Evolutionary conservation across 2,797 vertebrate species (phyloP).

Genomic region (Chiroxiphia lanceolata): DNA sequence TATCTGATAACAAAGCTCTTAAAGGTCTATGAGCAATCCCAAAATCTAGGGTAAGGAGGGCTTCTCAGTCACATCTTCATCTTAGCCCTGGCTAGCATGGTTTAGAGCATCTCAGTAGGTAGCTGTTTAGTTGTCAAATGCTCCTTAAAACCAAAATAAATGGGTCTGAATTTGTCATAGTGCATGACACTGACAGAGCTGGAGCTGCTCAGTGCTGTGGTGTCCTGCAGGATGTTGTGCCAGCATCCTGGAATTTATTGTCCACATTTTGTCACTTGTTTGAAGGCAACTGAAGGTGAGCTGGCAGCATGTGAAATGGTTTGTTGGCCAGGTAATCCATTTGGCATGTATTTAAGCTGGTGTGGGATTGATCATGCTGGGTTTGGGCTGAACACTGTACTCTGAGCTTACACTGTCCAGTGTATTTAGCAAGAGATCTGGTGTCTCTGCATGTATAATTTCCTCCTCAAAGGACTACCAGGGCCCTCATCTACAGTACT

Average conservation of each 20-base stretch:
- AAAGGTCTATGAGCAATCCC: neutral
- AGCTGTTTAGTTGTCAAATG: neutral
- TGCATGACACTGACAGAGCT: neutral
- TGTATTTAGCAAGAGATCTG: neutral
- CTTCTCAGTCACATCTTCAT: rapidly evolving
- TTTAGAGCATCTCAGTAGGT: neutral
- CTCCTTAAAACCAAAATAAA: neutral
- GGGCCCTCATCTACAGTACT: neutral
- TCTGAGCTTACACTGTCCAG: neutral
- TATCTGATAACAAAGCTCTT: neutral
- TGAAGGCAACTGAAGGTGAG: neutral
- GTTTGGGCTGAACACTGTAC: neutral
- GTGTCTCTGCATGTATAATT: neutral
- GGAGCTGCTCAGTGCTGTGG: neutral
- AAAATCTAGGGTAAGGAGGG: neutral
- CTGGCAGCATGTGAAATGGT: neutral
- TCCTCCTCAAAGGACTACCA: neutral
- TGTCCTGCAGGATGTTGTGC: neutral
- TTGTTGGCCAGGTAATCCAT: neutral
- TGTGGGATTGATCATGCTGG: neutral
- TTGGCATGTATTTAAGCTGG: neutral
- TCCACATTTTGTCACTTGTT: neutral
- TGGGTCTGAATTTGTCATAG: neutral
- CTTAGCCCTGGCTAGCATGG: too few relatives aligned
- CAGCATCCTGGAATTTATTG: neutral